Evolutionary conservation across 1,140 invertebrate genomes (phyloP).

Genomic region (Asbolus verrucosus): DNA sequence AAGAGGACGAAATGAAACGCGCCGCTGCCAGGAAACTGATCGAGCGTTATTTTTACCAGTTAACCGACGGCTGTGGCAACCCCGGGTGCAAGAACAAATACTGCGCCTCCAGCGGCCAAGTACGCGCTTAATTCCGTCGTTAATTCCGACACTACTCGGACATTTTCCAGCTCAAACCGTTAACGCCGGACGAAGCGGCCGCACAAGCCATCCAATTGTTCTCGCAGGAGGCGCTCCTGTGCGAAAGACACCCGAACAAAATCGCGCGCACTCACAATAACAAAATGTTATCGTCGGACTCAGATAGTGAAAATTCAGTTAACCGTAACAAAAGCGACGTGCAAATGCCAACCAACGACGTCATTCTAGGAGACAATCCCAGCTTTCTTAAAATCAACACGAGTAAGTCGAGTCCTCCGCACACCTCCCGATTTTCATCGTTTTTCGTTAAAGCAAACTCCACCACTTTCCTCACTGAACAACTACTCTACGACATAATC

Average conservation of each 20-base stretch:
- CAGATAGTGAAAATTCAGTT: not conserved
- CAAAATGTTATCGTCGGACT: slow-evolving; percentile 44
- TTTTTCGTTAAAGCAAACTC: slow-evolving; percentile 19
- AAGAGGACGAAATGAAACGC: slow-evolving; percentile 83
- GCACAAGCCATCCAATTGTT: slow-evolving; percentile 88
- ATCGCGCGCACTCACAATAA: slow-evolving; percentile 71
- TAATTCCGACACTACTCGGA: not conserved
- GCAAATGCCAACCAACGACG: slow-evolving; percentile 4
- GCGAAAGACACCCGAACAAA: slow-evolving; percentile 81
- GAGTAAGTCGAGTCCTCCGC: not conserved
- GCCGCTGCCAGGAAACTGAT: slow-evolving; percentile 89
- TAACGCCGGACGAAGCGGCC: slow-evolving; percentile 89
- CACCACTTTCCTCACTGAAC: slow-evolving; percentile 73
- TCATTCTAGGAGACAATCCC: slow-evolving; percentile 4
- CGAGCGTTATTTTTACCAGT: slow-evolving; percentile 92
- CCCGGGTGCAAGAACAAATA: slow-evolving; percentile 83
- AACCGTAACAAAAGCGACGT: slow-evolving; percentile 2
- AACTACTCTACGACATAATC: slow-evolving; percentile 74
- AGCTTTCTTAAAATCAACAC: slow-evolving; percentile 20
- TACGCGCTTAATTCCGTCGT: slow-evolving; percentile 61
- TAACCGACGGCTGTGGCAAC: slow-evolving; percentile 92
- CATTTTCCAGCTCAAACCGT: slow-evolving; percentile 71
- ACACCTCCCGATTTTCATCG: too few species aligned
- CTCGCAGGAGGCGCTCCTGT: slow-evolving; percentile 84
- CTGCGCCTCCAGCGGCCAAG: slow-evolving; percentile 90